Evolutionary conservation across 2,888 invertebrate genomes (phyloP).

Genomic region (Epinotia nisella): DNA sequence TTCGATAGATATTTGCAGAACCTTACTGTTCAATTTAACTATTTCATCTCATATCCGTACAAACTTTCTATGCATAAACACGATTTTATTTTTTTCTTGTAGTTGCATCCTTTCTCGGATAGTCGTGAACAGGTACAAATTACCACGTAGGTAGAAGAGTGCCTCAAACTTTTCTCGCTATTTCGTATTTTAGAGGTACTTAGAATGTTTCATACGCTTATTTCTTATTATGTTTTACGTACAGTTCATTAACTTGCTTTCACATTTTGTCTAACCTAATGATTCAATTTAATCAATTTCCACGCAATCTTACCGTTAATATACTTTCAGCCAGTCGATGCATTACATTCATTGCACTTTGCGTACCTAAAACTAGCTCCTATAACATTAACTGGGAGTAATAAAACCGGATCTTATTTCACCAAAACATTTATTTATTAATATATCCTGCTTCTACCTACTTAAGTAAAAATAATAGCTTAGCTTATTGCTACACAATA

Average conservation of each 20-base stretch:
- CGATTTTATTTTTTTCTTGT: slow-evolving; percentile 76
- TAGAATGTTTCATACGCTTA: slow-evolving; percentile 50
- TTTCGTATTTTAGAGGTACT: slow-evolving; percentile 59
- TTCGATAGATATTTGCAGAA: not conserved
- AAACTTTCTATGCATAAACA: slow-evolving; percentile 60
- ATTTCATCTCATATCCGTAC: slow-evolving; percentile 40
- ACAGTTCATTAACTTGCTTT: slow-evolving; percentile 54
- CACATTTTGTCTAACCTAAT: slow-evolving; percentile 47
- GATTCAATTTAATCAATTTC: slow-evolving; percentile 14
- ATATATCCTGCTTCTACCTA: slow-evolving; percentile 1
- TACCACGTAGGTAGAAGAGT: slow-evolving; percentile 71
- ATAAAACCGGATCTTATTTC: too few species aligned
- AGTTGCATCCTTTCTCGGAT: slow-evolving; percentile 84
- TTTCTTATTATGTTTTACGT: slow-evolving; percentile 30
- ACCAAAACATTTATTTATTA: slow-evolving; percentile 8
- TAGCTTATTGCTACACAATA: slow-evolving; percentile 59
- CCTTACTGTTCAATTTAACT: slow-evolving; percentile 1
- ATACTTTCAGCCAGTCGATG: slow-evolving; percentile 20
- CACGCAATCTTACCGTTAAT: slow-evolving; percentile 16
- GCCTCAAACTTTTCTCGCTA: slow-evolving; percentile 57
- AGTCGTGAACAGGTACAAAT: slow-evolving; percentile 83
- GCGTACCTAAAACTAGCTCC: not conserved
- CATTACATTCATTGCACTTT: slow-evolving; percentile 23
- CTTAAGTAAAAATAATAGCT: slow-evolving; percentile 51
- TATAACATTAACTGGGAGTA: not conserved